These are phyloP conservation scores for Poeciliopsis retropinna DNA, from an alignment of 2,113 vertebrate species.

Conservation along the genomic window DNA sequence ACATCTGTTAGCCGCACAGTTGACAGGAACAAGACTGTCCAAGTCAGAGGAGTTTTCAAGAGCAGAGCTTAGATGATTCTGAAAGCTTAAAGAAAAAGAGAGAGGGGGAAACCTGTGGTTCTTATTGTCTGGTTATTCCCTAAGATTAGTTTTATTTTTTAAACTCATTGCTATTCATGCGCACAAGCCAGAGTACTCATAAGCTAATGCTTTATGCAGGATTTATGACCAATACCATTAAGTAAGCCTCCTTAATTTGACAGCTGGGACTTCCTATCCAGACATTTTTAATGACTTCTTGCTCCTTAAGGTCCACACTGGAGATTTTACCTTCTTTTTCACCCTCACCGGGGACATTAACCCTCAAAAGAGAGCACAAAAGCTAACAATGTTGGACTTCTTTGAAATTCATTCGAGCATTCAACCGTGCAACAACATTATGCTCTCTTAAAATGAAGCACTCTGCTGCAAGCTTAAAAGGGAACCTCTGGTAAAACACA, in stretches of 20 bases:
- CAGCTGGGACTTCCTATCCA: slow-evolving; percentile 20
- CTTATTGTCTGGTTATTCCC: neutral
- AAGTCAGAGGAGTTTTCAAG: slow-evolving; percentile 42
- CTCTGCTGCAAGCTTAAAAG: slow-evolving; percentile 57
- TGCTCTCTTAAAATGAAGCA: slow-evolving; percentile 59
- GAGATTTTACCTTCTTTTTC: slow-evolving; percentile 47
- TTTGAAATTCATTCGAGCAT: slow-evolving; percentile 57
- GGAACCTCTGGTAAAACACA: slow-evolving; percentile 37
- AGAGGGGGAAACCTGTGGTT: neutral
- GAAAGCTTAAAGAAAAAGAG: neutral
- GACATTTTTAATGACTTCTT: slow-evolving; percentile 17
- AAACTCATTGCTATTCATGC: neutral
- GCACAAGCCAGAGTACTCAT: neutral
- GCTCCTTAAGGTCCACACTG: slow-evolving; percentile 33
- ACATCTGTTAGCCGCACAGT: slow-evolving; percentile 36
- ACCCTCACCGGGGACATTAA: slow-evolving; percentile 51
- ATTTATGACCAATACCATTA: slow-evolving; percentile 15
- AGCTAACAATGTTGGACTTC: slow-evolving; percentile 47
- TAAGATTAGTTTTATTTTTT: neutral
- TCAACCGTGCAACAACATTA: slow-evolving; percentile 66
- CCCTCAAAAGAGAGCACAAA: slow-evolving; percentile 21
- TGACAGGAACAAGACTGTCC: slow-evolving; percentile 45
- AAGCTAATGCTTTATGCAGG: slow-evolving; percentile 1
- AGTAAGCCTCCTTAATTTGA: slow-evolving; percentile 31
- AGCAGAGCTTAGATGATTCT: slow-evolving; percentile 25